Base-by-base conservation (phyloP, 2,797 vertebrate species). In the Harpagifer antarcticus region DNA sequence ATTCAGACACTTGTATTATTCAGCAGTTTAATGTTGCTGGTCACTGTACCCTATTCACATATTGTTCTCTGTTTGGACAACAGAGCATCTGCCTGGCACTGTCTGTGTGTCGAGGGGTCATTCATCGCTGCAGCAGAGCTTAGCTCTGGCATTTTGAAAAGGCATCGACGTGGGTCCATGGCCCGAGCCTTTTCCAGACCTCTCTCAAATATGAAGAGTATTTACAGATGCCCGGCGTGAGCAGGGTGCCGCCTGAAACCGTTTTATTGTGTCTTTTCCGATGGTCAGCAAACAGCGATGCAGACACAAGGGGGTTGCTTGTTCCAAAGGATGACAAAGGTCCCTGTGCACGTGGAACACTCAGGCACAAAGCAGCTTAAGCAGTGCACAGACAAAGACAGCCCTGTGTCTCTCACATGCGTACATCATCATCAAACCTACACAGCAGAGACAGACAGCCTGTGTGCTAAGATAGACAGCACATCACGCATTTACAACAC, bases 251-350 rank as follows among this genome's bases (percentile, higher is more conserved):
- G 70, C 68, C 79, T 92, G 78, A 92, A 85, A 94, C 90, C 65
- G 31, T 68, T 85, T 88, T 86, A 91, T 92, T 94, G 91, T 94
- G 89, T 86, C 74, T 92, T 93, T 93, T 92, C 66, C 86, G 86
- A 92, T 90, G 75, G 94, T 94, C 92, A 94, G 90, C 91, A 93
- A 94, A 93, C 86, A 86, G 82, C 53, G 66, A 74, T 58, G 72
- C 76, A 61, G 85, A 91, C 86, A 92, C 83, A 88, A 81, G 73
- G 55, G 89, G 69, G 72, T 10, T 68, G 82, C 79, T 89, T 91
- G 89, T 93, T 91, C 82, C 83, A 82, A 82, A 82, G 67, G 84
- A 87, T 72, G 89, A 91, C 88, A 93, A 93, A 90, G 82, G 86
- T 86, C 66, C 61, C 78, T 54, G 79, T 86, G 87, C 89, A 88